Conservation (phyloP, 2,113 vertebrate genomes). For the Origma solitaria region DNA sequence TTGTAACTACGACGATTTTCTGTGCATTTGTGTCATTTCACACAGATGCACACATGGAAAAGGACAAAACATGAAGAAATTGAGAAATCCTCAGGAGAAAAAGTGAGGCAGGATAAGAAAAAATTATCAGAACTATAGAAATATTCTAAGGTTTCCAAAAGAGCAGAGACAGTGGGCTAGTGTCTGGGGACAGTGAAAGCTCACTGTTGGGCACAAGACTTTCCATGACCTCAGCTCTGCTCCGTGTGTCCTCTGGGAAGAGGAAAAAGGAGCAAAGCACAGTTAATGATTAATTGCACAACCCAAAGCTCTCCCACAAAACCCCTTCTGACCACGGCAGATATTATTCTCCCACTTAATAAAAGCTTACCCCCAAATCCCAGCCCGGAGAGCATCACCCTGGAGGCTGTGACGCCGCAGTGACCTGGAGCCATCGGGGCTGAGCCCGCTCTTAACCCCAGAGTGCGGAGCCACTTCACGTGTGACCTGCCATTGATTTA, state of each 20-base stretch:
- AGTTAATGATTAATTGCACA: neutral
- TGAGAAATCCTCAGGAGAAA: neutral
- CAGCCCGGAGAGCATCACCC: neutral
- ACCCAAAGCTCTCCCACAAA: neutral
- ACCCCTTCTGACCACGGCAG: neutral
- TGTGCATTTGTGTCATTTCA: neutral
- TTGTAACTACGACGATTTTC: rapidly evolving
- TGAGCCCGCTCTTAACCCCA: slow-evolving; percentile 12
- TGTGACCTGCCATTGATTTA: slow-evolving; percentile 54
- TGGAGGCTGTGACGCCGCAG: rapidly evolving
- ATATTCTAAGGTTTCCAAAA: neutral
- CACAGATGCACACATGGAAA: rapidly evolving
- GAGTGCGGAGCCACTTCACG: neutral
- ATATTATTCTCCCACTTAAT: neutral
- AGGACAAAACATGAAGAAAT: neutral
- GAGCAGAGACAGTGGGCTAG: too few relatives aligned
- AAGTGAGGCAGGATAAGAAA: neutral
- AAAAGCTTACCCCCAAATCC: slow-evolving; percentile 25
- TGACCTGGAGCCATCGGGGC: neutral
- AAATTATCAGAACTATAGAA: neutral
- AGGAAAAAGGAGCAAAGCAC: neutral
- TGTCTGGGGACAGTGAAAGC: neutral
- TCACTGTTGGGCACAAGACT: neutral
- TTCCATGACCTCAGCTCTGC: neutral
- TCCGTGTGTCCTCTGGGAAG: neutral